phyloP scores from a whole-genome alignment of 2,888 invertebrate species.

The Sinodicranocentrus sp. region DNA sequence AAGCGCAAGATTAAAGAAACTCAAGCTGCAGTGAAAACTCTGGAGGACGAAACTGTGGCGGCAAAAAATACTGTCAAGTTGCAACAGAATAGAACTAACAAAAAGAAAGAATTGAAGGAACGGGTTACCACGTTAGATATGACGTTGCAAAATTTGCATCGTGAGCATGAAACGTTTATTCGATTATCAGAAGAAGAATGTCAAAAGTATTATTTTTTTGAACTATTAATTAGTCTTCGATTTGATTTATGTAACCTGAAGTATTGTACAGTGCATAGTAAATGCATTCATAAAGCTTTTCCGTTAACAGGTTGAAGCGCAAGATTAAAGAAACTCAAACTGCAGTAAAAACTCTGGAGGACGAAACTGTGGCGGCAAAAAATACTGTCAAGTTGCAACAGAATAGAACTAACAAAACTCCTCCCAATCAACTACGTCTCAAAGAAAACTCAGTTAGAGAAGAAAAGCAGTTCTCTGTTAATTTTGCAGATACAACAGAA shows the following conservation, averaged over 20 bases:
- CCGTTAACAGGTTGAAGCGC: constrained; percentile 33
- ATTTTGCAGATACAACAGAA: too few relatives aligned
- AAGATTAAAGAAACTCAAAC: constrained; percentile 31
- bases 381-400: too few relatives aligned
- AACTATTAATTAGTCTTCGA: background rate
- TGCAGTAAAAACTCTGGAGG: constrained; percentile 19
- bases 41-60: constrained; percentile 4
- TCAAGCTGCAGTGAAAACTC: constrained; percentile 17
- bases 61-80: too few relatives aligned
- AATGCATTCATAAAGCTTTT: too few relatives aligned
- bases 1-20: constrained; percentile 26
- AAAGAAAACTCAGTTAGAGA: too few relatives aligned
- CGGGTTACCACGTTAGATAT: background rate
- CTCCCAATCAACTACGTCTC: too few relatives aligned
- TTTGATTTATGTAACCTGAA: too few relatives aligned
- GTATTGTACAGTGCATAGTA: too few relatives aligned
- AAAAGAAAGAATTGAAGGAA: too few relatives aligned
- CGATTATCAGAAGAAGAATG: constrained; percentile 24
- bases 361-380: background rate
- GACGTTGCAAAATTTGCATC: constrained; percentile 12
- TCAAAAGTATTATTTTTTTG: constrained; percentile 18
- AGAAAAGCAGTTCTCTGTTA: too few relatives aligned
- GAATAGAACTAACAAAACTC: too few relatives aligned
- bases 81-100: too few relatives aligned
- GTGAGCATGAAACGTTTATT: constrained; percentile 5